phyloP scores from a whole-genome alignment of 2,888 invertebrate species.

The Mayetiola destructor region DNA sequence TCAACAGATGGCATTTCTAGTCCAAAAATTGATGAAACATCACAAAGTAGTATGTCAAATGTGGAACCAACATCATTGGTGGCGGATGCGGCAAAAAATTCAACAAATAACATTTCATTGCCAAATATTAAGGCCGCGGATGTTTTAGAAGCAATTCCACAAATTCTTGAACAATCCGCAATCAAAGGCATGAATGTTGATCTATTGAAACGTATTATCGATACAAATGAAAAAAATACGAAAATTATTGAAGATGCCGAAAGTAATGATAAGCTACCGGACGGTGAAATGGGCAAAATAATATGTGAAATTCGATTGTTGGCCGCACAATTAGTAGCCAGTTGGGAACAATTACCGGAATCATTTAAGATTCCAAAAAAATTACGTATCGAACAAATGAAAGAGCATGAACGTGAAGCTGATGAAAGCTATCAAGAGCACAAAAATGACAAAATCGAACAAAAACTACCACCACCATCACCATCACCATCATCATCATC shows the following conservation, averaged over 20 bases:
- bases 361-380: conserved; percentile 86
- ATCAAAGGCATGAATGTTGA: conserved; percentile 17
- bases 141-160: conserved; percentile 7
- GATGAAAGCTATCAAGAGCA: conserved; percentile 39
- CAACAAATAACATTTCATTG: no score
- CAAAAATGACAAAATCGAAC: not conserved
- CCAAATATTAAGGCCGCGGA: not conserved
- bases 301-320: conserved; percentile 11
- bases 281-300: conserved; percentile 6
- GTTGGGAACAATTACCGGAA: conserved; percentile 33
- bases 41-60: not conserved
- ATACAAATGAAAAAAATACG: not conserved
- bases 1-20: conserved; percentile 31
- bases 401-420: conserved; percentile 85
- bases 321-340: conserved; percentile 22
- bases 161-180: conserved; percentile 16
- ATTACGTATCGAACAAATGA: conserved; percentile 86
- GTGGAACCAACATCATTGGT: not conserved
- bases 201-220: conserved; percentile 8
- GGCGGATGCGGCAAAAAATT: not conserved
- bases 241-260: conserved; percentile 10
- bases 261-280: not conserved
- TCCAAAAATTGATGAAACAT: conserved; percentile 25
- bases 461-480: not conserved
- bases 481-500: not conserved